Base-by-base conservation (phyloP, 2,113 vertebrate genomes). In the Nibea albiflora region DNA sequence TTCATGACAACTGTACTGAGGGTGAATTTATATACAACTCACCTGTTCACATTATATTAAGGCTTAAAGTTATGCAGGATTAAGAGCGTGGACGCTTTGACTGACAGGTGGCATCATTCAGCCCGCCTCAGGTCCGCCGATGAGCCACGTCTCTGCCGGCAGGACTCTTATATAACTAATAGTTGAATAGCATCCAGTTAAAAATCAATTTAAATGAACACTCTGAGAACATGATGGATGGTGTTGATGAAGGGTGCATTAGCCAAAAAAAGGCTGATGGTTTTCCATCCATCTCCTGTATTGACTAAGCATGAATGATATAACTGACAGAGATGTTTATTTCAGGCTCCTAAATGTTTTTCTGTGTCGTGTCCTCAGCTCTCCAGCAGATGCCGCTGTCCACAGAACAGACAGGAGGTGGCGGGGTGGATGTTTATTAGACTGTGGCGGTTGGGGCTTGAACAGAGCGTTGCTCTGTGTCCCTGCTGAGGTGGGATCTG, bases 401-500 rank as follows among this genome's bases (percentile, higher is more conserved):
- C 8, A 1, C 17, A 24, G 77, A 54, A 26, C 69, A 69, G 60
- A 19, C 28, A 16, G 49, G 53, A 20, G 82, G 65, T 60, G 67
- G 46, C 2, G 62, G 69, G 53, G 84, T 61, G 81, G 74, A 65
- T 89, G 84, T 89, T 91, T 84, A 80, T 86, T 69, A 68, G 89
- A 54, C 80, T 78, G 84, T 67, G 81, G 86, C 81, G 0, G 85
- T 90, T 90, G 79, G 72, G 80, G 44, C 68, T 71, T 69, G 87
- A 93, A 95, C 94, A 95, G 92, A 92, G 89, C 66, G 0, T 26
- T 20, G 52, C 88, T 88, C 83, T 95, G 91, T 94, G 82, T 83
- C 66, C 81, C 22, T 74, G 78, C 79, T 88, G 79, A 90, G 92
- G 86, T 90, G 87, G 86, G 86, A 87, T 86, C 86, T 89, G 78